Evolutionary conservation across 2,113 vertebrate genomes (phyloP).

Genomic region (Tapirus terrestris): DNA sequence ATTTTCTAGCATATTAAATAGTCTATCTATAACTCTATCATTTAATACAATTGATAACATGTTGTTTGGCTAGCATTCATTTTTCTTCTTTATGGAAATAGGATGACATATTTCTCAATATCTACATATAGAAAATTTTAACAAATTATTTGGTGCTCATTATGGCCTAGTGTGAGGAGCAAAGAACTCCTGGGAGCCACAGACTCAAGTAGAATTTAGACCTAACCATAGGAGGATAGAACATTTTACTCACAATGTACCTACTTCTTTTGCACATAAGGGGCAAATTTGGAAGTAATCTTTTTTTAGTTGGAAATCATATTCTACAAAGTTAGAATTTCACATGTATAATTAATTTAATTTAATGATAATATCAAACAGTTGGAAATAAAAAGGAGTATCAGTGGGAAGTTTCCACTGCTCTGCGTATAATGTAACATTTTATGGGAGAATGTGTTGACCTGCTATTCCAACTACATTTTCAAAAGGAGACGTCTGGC

Average conservation of each 20-base stretch:
- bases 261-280: background rate
- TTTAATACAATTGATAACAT: background rate
- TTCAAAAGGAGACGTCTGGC: background rate
- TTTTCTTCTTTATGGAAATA: background rate
- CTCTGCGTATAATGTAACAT: background rate
- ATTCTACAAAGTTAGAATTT: background rate
- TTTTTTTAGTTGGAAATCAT: background rate
- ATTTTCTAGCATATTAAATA: background rate
- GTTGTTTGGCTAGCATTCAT: background rate
- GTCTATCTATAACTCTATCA: background rate
- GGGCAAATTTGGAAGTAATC: background rate
- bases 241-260: background rate
- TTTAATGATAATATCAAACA: background rate
- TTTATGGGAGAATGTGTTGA: too few species aligned
- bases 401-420: background rate
- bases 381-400: background rate
- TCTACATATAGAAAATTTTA: background rate
- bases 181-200: background rate
- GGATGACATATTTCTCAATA: background rate
- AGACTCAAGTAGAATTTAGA: background rate
- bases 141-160: background rate
- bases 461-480: background rate
- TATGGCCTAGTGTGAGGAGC: background rate
- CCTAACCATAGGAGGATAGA: background rate
- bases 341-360: background rate